Percentiles rank a stretch among this genome's conserved stretches.
These are phyloP conservation scores for Alentia gelatinosa DNA, from an alignment of 2,888 invertebrate genomes.

Conservation along the genomic window DNA sequence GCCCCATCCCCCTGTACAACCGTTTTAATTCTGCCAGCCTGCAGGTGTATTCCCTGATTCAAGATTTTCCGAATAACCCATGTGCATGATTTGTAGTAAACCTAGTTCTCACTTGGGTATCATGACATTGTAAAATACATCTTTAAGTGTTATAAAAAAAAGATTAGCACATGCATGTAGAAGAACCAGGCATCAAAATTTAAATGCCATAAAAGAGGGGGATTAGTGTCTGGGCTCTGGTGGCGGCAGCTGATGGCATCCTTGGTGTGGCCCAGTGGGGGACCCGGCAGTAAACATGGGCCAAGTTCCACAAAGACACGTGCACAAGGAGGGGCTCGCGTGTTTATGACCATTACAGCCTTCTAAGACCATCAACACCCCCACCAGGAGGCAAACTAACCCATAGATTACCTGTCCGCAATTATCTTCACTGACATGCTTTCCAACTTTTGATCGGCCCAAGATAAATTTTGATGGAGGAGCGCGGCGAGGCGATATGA, in stretches of 20 bases:
- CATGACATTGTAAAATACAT: not conserved
- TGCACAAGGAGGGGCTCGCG: slow-evolving; percentile 33
- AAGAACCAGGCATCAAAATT: not conserved
- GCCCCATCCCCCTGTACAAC: not conserved
- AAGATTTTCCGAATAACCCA: not conserved
- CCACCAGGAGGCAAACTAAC: slow-evolving; percentile 28
- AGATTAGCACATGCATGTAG: slow-evolving; percentile 5
- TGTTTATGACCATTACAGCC: slow-evolving; percentile 20
- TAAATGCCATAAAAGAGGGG: slow-evolving; percentile 10
- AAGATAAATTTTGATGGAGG: slow-evolving; percentile 52
- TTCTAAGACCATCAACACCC: slow-evolving; percentile 48
- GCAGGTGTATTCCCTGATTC: not conserved
- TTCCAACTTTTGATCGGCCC: slow-evolving; percentile 48
- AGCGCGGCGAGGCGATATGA: slow-evolving; percentile 25
- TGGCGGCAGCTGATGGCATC: not conserved
- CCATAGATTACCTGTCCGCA: slow-evolving; percentile 36
- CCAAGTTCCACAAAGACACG: slow-evolving; percentile 31
- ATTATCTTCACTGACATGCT: slow-evolving; percentile 50
- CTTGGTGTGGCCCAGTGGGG: slow-evolving; percentile 31
- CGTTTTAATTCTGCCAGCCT: not conserved
- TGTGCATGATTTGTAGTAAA: not conserved
- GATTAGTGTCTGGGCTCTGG: not conserved
- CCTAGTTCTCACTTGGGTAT: not conserved
- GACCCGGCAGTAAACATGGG: not conserved
- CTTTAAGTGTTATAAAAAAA: slow-evolving; percentile 5